Evolutionary conservation across 2,888 invertebrate genomes (phyloP), one percentile per base, ranked within the genome.

Genomic region (Galeopsomyia nigrocyanea): DNA sequence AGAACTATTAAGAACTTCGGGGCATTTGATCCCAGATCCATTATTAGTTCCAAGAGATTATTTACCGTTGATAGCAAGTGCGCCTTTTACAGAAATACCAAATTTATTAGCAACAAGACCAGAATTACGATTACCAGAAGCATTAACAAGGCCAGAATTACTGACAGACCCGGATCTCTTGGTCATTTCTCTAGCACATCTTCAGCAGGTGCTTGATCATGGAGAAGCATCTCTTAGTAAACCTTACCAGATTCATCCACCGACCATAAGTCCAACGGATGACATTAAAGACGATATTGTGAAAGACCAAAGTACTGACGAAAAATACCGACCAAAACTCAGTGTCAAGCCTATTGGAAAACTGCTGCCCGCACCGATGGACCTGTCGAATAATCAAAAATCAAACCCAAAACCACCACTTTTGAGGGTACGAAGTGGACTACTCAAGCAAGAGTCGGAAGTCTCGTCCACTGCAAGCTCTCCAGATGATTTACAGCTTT

Each of bases 11-110:
- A 88, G 89, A 61, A 92, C 91, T 79, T 88, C 91, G 9, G 90
- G 91, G 77, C 90, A 92, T 81, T 90, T 92, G 83, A 90, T 95
- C 82, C 95, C 95, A 55, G 94, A 95, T 88, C 95, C 95, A 13
- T 88, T 95, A 80, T 86, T 95, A 74, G 92, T 95, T 75, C 95
- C 95, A 64, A 92, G 93, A 86, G 92, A 93, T 80, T 90, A 91
- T 79, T 86, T 95, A 61, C 91, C 92, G 65, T 89, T 90, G 21
- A 90, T 95, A 50, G 87, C 95, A 26, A 90, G 91, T 1, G 90
- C 91, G 5, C 95, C 95, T 0, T 93, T 90, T 1, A 89, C 89
- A 65, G 95, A 95, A 88, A 94, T 95, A 75, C 94, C 94, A 0
- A 90, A 92, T 64, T 87, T 95, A 57, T 84, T 94, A 49, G 89